Conservation (phyloP, 2,113 vertebrate species). For the Hypocryptadius cinnamomeus region DNA sequence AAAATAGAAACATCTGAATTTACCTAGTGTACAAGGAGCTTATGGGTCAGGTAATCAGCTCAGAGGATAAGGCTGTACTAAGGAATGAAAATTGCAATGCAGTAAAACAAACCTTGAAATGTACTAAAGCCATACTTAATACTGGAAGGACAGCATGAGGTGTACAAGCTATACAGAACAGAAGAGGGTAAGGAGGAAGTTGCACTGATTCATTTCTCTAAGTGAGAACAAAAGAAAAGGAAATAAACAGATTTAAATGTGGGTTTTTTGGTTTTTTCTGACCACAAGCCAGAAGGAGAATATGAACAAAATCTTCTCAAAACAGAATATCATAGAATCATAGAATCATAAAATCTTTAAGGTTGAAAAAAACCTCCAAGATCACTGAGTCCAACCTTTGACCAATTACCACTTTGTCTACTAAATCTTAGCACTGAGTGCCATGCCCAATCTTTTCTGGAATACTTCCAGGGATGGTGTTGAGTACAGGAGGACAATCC, state of each 20-base stretch:
- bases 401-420: neutral
- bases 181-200: neutral
- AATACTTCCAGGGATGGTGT: neutral
- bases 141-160: neutral
- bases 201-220: neutral
- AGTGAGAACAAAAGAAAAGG: neutral
- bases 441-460: neutral
- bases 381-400: neutral
- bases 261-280: neutral
- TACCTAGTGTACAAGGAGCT: neutral
- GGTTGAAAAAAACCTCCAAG: neutral
- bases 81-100: neutral
- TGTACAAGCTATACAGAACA: neutral
- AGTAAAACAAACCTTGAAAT: neutral
- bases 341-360: neutral
- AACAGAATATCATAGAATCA: neutral
- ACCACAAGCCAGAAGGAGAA: neutral
- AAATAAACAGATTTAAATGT: neutral
- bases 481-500: rapidly evolving
- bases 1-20: slow-evolving; percentile 12
- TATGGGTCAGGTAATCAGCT: neutral
- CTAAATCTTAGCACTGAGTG: too few relatives aligned
- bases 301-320: neutral
- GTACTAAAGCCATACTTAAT: neutral
- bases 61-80: neutral